Evolutionary conservation across 2,888 invertebrate species (phyloP), one percentile per base, ranked within the genome.

Genomic region (Quadroppia sp.): DNA sequence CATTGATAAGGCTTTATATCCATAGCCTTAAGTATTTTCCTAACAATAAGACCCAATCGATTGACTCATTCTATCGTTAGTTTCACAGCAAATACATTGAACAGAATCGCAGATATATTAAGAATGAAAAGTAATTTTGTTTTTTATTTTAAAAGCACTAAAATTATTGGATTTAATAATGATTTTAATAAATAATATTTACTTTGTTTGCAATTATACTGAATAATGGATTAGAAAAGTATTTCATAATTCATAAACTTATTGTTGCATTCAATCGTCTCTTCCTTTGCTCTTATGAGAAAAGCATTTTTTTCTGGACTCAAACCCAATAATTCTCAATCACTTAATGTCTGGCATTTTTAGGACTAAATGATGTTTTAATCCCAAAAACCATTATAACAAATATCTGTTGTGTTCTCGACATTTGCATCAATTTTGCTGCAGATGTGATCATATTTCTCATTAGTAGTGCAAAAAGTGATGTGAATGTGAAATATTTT

Each of bases 11-110:
- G 28, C 25, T 28, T 56, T 48, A 9, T 9, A 7, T 20, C 20
- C 20, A 56, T 56, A 56, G 56, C 56, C 56, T 56, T 23, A 56
- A 56, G 56, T 56, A 56, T 56, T 28, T 56, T 23, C 28, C 36
- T 36, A 36, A 56, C 30, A 23, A 56, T 56, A 56, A 56, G 13
- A 56, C 30, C n/a, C 56, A 56, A 56, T 56, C 56, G 56, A 56
- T 56, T 56, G 56, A 56, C 56, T 56, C 56, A 56, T 30, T 56
- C 13, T 7, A 20, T 53, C 53, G 23, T 53, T 17, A 45, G n/a
- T n/a, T n/a, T n/a, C n/a, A 45, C 13, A 45, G n/a, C 6, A 40
- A 40, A 13, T 45, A 13, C 7, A 3, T 13, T 17, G n/a, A 45
- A 45, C n/a, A 45, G 45, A 45, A 45, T 17, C 13, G 45, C 13